Percentiles rank a stretch among this genome's conserved stretches.
Evolutionary conservation across 2,888 invertebrate species (phyloP).

Genomic region (Diadegma fenestrale): DNA sequence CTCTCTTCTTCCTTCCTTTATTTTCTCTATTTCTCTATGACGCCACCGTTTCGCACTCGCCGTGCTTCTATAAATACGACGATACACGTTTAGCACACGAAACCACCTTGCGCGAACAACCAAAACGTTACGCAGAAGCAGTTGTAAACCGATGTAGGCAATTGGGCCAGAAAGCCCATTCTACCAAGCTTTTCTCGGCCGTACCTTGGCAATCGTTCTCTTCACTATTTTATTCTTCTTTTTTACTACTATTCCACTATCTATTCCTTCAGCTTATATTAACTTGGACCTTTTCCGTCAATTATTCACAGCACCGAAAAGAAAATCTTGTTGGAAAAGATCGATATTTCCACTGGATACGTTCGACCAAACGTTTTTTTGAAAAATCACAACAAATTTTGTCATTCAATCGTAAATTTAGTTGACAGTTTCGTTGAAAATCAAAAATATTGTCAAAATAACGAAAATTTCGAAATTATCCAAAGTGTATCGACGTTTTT

Average conservation of each 20-base stretch:
- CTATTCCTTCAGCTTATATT: background rate
- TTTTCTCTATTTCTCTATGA: slow-evolving; percentile 34
- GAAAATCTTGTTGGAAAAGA: too few relatives aligned
- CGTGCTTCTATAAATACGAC: slow-evolving; percentile 63
- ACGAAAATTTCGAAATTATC: too few relatives aligned
- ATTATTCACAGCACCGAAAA: too few relatives aligned
- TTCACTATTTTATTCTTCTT: slow-evolving; percentile 25
- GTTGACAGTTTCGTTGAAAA: too few relatives aligned
- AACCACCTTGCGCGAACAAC: slow-evolving; percentile 66
- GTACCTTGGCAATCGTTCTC: slow-evolving; percentile 57
- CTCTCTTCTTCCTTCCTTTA: slow-evolving; percentile 1
- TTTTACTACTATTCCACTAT: slow-evolving; percentile 1
- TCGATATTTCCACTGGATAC: too few relatives aligned
- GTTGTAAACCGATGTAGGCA: slow-evolving; percentile 59
- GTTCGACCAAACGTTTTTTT: too few relatives aligned
- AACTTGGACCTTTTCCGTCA: background rate
- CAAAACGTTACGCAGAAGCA: slow-evolving; percentile 13
- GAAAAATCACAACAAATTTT: too few relatives aligned
- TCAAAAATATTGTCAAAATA: too few relatives aligned
- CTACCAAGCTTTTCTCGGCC: slow-evolving; percentile 42
- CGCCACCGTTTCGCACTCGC: slow-evolving; percentile 64
- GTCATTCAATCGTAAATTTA: background rate
- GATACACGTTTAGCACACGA: slow-evolving; percentile 62
- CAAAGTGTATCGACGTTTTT: too few relatives aligned
- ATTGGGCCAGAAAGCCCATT: slow-evolving; percentile 61